Base-by-base conservation (phyloP, 1,140 invertebrate genomes). In the Planococcus citri region DNA sequence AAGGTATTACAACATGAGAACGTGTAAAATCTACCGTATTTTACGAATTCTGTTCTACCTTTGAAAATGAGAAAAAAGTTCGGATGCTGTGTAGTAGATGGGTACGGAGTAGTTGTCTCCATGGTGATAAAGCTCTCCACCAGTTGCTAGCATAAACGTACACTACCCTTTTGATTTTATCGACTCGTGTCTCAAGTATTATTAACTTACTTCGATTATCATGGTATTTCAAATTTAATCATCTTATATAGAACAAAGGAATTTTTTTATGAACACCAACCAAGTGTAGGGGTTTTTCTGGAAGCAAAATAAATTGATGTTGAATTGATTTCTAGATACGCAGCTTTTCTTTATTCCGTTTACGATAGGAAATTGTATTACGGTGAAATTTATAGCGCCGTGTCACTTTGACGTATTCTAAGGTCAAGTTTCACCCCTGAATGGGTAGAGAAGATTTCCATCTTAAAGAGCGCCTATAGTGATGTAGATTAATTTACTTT, bases 131-230 rank as follows among this genome's bases (percentile, higher is more conserved):
- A 64, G 25, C 60, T 64, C 25, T 64, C 25, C 60, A 64, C 60
- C 60, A 64, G 60, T 64, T 64, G 60, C 60, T 64, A 64, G 24
- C 60, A 64, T n/a, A n/a, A n/a, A 64, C 25, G 60, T 64, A 27
- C 60, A 64, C 60, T 64, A 64, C 25, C 21, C 60, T 64, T 64
- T 27, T 27, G 60, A 64, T 64, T 25, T 64, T 64, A 64, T 64
- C 60, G 60, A 64, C 60, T 64, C 60, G 60, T 51, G 41, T 51
- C 41, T 51, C 41, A 51, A 51, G 41, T 51, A 51, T 51, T 51
- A 51, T 51, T n/a, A n/a, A n/a, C n/a, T n/a, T 51, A n/a, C 41
- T 51, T 51, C 41, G 41, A 51, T 51, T 51, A 51, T 51, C 17
- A 51, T 51, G 41, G 41, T 51, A 51, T 51, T 51, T 51, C 41